Evolutionary conservation across 2,888 invertebrate genomes (phyloP).

Genomic region (Rhingia rostrata): DNA sequence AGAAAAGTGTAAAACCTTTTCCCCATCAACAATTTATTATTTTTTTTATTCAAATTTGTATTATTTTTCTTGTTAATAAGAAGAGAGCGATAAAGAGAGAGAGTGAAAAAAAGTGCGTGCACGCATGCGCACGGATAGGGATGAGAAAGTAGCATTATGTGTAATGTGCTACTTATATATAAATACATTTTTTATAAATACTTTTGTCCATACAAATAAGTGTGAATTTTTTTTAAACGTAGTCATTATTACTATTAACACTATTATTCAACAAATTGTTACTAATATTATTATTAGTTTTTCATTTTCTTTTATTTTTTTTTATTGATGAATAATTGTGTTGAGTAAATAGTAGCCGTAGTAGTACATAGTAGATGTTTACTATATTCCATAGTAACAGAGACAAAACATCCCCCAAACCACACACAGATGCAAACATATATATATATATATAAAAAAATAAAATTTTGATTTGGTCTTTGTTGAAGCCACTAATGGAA

Average conservation of each 20-base stretch:
- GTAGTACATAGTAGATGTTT: conserved; percentile 26
- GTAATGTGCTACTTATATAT: neutral
- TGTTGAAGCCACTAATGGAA: conserved; percentile 35
- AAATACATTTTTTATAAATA: conserved; percentile 57
- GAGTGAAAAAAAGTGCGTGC: neutral
- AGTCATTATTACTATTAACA: conserved; percentile 67
- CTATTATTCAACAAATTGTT: conserved; percentile 66
- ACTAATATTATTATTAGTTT: conserved; percentile 56
- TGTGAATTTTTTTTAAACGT: conserved; percentile 67
- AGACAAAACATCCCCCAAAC: neutral
- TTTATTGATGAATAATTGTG: conserved; percentile 28
- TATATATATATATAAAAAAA: too few relatives aligned
- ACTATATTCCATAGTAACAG: conserved; percentile 38
- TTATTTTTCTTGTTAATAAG: conserved; percentile 63
- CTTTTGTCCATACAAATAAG: conserved; percentile 69
- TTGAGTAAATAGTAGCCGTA: conserved; percentile 46
- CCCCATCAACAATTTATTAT: neutral
- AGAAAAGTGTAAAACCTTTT: conserved; percentile 38
- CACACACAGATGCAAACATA: conserved; percentile 15
- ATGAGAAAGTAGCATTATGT: conserved; percentile 32
- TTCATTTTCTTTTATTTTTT: conserved; percentile 57
- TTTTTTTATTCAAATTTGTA: conserved; percentile 61
- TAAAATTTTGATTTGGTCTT: conserved; percentile 28
- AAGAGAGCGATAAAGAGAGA: conserved; percentile 10
- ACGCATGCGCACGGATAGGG: neutral